phyloP scores from a whole-genome alignment of 1,140 invertebrate genomes.

The Microplitis demolitor region DNA sequence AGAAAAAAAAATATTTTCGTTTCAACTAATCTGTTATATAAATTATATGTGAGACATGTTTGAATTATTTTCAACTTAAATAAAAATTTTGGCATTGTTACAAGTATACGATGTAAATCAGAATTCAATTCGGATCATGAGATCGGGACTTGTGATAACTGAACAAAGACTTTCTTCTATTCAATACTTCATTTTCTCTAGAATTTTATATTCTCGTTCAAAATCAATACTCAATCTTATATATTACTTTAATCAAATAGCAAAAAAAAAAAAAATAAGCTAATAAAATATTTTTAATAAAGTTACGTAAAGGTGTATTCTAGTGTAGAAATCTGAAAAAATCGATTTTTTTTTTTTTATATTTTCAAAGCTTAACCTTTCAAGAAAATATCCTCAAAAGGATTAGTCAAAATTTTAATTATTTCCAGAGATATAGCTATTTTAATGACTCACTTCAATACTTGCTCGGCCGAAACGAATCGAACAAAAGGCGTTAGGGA shows the following conservation, averaged over 20 bases:
- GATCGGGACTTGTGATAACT: conserved; percentile 33
- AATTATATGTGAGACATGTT: background rate
- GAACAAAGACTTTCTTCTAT: background rate
- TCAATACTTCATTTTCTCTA: background rate
- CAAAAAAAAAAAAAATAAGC: background rate
- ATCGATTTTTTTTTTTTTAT: no score
- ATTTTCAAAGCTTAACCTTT: no score
- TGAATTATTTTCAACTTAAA: conserved; percentile 15
- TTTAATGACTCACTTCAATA: no score
- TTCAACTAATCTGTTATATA: background rate
- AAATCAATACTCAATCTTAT: background rate
- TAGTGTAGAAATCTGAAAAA: no score
- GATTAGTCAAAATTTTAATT: no score
- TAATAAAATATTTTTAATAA: no score
- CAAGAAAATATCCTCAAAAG: no score
- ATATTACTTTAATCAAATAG: background rate
- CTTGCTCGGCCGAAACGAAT: no score
- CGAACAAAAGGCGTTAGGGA: no score
- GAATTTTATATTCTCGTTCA: no score
- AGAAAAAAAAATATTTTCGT: background rate
- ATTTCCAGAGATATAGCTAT: no score
- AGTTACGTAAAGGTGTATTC: no score
- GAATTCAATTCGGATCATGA: conserved; percentile 41
- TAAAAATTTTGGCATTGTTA: conserved; percentile 18
- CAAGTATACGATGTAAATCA: conserved; percentile 35